Evolutionary conservation across 2,797 vertebrate genomes (phyloP), one percentile per base, ranked within the genome.

Genomic region (Hylomyscus alleni): DNA sequence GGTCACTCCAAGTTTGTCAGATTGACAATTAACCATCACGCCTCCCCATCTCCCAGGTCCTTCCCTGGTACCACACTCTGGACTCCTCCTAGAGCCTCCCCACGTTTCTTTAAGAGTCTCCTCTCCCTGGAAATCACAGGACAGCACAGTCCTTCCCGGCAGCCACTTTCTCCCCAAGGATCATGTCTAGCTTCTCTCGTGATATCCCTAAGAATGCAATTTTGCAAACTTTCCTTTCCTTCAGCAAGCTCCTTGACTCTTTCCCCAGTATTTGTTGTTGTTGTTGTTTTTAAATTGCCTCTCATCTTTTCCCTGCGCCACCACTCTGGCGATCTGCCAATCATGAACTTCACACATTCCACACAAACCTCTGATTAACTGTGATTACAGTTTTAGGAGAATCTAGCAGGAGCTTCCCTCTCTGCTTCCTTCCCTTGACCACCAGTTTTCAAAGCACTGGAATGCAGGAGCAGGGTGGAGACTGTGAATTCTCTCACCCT

Each of bases 181-280:
- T 90, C 47, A 50, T 37, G n/a, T 60, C 80, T 77, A 75, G 44
- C 87, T 94, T 93, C 91, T 90, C 78, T 29, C 40, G 90, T 47
- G 29, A 77, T 72, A 77, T 81, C 72, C 58, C 62, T 54, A 97
- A 93, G 78, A 89, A 94, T 67, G 75, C 20, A 83, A 12, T 34
- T 85, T 47, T 26, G 47, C 87, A 80, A 62, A 76, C 76, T 90
- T 91, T 47, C 2, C 17, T 87, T 81, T 90, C 40, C 69, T 69
- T 60, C 22, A 67, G 60, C 92, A 93, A 85, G 54, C 8, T 91
- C 17, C 22, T 65, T 40, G 76, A 56, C 50, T 77, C 31, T 77
- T 62, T 3, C 22, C 40, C 19, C 31, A 84, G 34, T 65, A 47
- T 31, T 47, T 84, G 80, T 17, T 60, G 13, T 67, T 31, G 65